A percentile compares a stretch with the other conserved stretches of the same genome.
Conservation (phyloP, 2,797 vertebrate genomes). For the Parauchenoglanis ngamensis region DNA sequence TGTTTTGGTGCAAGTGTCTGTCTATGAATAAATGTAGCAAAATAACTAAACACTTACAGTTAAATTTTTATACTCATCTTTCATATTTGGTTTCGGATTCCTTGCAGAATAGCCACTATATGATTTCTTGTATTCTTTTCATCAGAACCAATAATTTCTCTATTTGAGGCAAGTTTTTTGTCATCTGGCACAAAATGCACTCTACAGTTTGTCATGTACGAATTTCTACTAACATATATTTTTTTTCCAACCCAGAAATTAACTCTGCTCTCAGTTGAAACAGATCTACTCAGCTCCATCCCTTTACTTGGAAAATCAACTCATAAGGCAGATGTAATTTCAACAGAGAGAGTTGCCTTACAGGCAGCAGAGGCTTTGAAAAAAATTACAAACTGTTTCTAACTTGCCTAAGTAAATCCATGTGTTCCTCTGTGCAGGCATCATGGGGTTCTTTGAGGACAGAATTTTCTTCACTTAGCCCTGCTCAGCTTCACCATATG, state of each 20-base stretch:
- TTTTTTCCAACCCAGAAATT: not conserved
- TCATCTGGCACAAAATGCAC: not conserved
- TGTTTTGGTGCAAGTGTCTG: not conserved
- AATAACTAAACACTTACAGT: not conserved
- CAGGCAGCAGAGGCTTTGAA: not conserved
- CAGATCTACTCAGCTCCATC: not conserved
- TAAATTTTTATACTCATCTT: not conserved
- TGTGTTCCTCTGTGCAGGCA: slow-evolving; percentile 62
- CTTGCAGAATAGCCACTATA: not conserved
- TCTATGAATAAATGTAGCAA: not conserved
- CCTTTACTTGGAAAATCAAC: slow-evolving; percentile 1
- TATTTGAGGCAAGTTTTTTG: not conserved
- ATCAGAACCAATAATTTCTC: not conserved
- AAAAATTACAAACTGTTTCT: slow-evolving; percentile 18
- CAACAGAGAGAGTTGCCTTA: not conserved
- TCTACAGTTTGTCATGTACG: not conserved
- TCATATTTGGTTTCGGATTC: not conserved
- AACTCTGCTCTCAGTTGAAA: not conserved
- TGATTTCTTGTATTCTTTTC: not conserved
- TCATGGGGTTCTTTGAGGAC: slow-evolving; percentile 73
- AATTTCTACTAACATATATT: not conserved
- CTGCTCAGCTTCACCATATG: slow-evolving; percentile 79
- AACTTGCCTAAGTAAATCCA: slow-evolving; percentile 16
- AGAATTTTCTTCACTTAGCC: slow-evolving; percentile 69
- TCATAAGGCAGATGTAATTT: slow-evolving; percentile 2